Base-by-base conservation (phyloP, 1,140 invertebrate genomes). In the honey bee (Apis mellifera) region DNA sequence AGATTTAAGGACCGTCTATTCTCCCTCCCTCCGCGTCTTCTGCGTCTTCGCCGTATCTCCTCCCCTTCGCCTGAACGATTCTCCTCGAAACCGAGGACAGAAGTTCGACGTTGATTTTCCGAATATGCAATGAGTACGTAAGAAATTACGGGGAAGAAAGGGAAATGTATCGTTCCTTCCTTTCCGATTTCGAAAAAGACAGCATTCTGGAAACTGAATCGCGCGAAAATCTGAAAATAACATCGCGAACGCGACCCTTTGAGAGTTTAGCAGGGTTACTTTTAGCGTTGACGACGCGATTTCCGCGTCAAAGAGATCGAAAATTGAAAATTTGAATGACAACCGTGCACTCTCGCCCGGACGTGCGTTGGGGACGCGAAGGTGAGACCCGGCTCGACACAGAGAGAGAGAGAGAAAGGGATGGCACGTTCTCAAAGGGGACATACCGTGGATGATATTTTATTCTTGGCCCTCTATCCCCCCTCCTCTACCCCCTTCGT, bases 1-100 rank as follows among this genome's bases (percentile, higher is more conserved):
- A 93, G 92, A 93, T 93, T 93, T 93, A 93, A 93, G 90, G 88
- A 91, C 87, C 89, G 80, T 80, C 83, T 83, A 86, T 89, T 87
- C 84, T 85, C 71, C 89, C 86, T 85, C 87, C 32, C 82, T 87
- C 86, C 83, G 80, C 87, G 89, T 83, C 87, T 82, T 83, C 87
- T 82, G 84, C 80, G 72, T 7, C 69, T 60, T n/a, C 83, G 42
- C 64, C 72, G 71, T 85, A 64, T 32, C 1, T 32, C 32, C 32
- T 76, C 83, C 32, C 32, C 79, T 84, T 70, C 78, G 71, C 82
- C 75, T 78, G 69, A 83, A 59, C 71, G 84, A 86, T 89, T 89
- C 77, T 50, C 26, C 80, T 7, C 11, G 55, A 84, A 70, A 17
- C 73, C 73, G 70, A 11, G 52, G 65, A 64, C 62, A 62, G 62